Percentiles rank a stretch among this genome's conserved stretches.
These are phyloP conservation scores for Phyllopteryx taeniolatus DNA, from an alignment of 2,113 vertebrate species.

Conservation along the genomic window DNA sequence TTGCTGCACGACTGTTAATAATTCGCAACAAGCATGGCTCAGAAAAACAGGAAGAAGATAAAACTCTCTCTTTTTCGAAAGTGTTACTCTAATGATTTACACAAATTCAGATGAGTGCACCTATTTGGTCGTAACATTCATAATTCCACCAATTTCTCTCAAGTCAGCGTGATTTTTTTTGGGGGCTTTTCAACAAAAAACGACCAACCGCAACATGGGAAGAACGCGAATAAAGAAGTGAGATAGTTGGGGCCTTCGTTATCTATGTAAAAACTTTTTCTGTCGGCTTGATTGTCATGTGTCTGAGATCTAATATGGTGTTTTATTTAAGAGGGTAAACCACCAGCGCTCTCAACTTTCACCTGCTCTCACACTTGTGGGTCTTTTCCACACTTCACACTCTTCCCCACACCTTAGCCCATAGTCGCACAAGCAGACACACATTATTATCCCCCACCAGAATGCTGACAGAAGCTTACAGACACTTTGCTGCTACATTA, in stretches of 20 bases:
- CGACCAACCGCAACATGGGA: not conserved
- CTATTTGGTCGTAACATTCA: not conserved
- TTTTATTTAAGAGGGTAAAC: too few species aligned
- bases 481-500: slow-evolving; percentile 7
- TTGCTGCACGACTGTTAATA: not conserved
- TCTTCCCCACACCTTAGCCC: not conserved
- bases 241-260: too few species aligned
- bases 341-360: too few species aligned
- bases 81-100: not conserved
- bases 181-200: not conserved
- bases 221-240: too few species aligned
- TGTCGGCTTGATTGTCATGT: too few species aligned
- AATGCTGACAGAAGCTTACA: slow-evolving; percentile 3
- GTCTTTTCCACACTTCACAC: not conserved
- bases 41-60: not conserved
- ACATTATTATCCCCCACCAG: not conserved
- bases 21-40: not conserved
- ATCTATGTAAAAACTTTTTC: too few species aligned
- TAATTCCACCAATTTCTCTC: not conserved
- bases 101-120: not conserved
- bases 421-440: not conserved
- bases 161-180: not conserved
- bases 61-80: not conserved
- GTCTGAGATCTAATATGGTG: too few species aligned
- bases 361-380: too few species aligned